Conservation (phyloP, 1,140 invertebrate species). For the Cydia splendana region DNA sequence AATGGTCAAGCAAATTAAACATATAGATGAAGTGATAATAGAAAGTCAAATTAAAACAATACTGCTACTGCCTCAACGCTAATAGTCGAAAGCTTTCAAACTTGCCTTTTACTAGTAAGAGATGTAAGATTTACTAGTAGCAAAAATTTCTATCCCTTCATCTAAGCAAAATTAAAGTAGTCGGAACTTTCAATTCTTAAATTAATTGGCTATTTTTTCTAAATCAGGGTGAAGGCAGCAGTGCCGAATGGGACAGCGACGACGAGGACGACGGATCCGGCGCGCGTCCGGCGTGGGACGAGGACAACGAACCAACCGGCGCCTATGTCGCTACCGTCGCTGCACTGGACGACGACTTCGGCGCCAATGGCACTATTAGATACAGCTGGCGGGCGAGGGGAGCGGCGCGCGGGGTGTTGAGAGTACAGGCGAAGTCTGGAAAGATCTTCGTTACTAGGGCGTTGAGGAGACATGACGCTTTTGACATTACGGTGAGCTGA, state of each 20-base stretch:
- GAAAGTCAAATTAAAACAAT: too few relatives aligned
- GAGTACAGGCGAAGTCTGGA: conserved; percentile 57
- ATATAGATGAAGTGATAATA: too few relatives aligned
- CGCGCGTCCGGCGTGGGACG: conserved; percentile 53
- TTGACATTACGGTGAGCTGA: conserved; percentile 87
- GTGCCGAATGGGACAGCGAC: conserved; percentile 58
- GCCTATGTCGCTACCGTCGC: conserved; percentile 79
- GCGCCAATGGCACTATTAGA: conserved; percentile 87
- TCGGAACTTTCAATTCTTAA: not conserved
- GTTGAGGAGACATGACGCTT: conserved; percentile 87
- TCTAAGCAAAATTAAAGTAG: too few relatives aligned
- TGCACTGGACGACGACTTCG: conserved; percentile 92
- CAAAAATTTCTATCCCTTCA: too few relatives aligned
- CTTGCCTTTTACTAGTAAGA: too few relatives aligned
- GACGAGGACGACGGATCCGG: conserved; percentile 57
- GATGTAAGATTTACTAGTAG: too few relatives aligned
- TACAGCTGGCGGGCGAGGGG: conserved; percentile 62
- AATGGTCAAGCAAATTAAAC: too few relatives aligned
- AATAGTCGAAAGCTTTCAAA: too few relatives aligned
- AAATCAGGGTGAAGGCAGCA: conserved; percentile 48
- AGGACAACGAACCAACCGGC: conserved; percentile 47
- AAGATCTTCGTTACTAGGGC: conserved; percentile 54
- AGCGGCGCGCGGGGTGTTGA: conserved; percentile 54
- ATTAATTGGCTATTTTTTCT: not conserved
- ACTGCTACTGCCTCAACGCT: too few relatives aligned